Base-by-base conservation (phyloP, 2,888 invertebrate species). In the Himalopsyche kuldschensis region DNA sequence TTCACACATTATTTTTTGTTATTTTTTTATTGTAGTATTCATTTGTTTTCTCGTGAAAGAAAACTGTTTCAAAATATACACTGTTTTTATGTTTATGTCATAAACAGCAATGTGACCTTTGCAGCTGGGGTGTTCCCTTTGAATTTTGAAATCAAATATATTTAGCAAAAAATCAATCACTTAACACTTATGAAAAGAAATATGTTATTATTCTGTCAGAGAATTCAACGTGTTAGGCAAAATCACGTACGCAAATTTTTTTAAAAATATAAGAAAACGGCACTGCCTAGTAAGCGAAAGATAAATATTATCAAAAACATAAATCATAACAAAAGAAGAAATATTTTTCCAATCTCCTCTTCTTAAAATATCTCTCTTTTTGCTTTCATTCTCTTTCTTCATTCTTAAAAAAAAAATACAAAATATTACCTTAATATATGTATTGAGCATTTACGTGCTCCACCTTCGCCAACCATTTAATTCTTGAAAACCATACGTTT, bases 281-380 rank as follows among this genome's bases (percentile, higher is more conserved):
- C 77, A 77, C 77, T 15, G 46, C n/a, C 35, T 77, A 77, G 46
- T 11, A 35, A 77, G 24, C 20, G 20, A 77, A 35, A 35, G n/a
- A 41, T 30, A 69, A 30, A 69, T 69, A 69, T 24, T 27, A 69
- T 15, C 15, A 69, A 69, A 69, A 55, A 27, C 20, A 77, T 77
- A 77, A 41, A 41, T 32, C 10, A 41, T 17, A 11, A 77, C 35
- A 32, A 41, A 77, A 41, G 46, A 41, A 46, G 46, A 77, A 76
- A 77, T 77, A 77, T 77, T 77, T 77, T 77, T 77, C 77, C 41
- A 77, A 77, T 77, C 77, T 77, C 46, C 77, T 77, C 77, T 46
- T 77, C 35, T 41, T 77, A 46, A 31, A 77, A 41, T 20, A 77
- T 35, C 41, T 77, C 35, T 77, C 77, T 77, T 32, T 41, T 41